Conservation (phyloP, 1,140 invertebrate genomes). For the Drosophila kepulauana region DNA sequence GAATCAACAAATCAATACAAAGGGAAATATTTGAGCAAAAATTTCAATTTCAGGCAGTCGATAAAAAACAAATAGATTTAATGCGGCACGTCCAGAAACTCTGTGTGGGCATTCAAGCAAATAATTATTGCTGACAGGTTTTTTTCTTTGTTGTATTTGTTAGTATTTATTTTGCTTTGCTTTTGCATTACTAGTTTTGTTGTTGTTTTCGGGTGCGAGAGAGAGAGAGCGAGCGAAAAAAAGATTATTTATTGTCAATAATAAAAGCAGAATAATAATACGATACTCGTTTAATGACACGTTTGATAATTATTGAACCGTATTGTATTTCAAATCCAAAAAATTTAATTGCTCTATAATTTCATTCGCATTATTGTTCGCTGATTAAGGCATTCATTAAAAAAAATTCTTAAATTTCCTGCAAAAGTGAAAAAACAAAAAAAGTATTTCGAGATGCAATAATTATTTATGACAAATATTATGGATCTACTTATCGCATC, state of each 20-base stretch:
- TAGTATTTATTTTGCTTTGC: slow-evolving; percentile 9
- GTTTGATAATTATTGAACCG: slow-evolving; percentile 18
- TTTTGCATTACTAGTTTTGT: neutral
- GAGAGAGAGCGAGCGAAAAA: neutral
- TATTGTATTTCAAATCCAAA: neutral
- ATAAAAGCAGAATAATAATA: neutral
- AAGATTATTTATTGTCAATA: neutral
- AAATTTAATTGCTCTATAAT: slow-evolving; percentile 5
- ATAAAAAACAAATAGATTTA: neutral
- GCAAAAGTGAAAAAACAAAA: neutral
- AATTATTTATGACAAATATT: neutral
- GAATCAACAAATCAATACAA: too few relatives aligned
- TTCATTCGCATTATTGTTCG: neutral
- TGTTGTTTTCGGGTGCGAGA: neutral
- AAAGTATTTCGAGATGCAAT: neutral
- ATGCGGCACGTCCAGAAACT: neutral
- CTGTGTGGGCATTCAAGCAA: slow-evolving; percentile 1
- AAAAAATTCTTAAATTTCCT: neutral
- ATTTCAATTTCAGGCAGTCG: too few relatives aligned
- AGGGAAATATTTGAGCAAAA: too few relatives aligned
- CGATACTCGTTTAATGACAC: neutral
- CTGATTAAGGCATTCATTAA: neutral
- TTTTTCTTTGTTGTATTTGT: neutral
- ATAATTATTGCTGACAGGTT: slow-evolving; percentile 21
- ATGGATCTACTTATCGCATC: slow-evolving; percentile 7